Evolutionary conservation across 2,113 vertebrate species (phyloP).

Genomic region (Pelvicachromis taeniatus): DNA sequence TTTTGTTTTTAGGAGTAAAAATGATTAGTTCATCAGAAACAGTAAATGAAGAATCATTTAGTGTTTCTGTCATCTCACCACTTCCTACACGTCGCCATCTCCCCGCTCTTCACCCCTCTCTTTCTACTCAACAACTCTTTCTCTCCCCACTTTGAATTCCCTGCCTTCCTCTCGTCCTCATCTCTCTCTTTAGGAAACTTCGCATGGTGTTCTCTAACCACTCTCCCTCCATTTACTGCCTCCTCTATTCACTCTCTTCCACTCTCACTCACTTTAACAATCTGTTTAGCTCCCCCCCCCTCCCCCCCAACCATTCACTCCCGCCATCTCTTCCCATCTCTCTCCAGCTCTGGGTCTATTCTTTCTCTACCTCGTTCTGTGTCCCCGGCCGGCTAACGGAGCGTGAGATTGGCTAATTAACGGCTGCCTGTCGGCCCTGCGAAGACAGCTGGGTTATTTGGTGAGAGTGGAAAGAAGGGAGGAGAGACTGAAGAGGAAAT

Average conservation of each 20-base stretch:
- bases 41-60: not conserved
- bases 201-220: slow-evolving; percentile 26
- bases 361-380: slow-evolving; percentile 55
- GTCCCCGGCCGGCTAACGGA: slow-evolving; percentile 64
- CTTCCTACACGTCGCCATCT: not conserved
- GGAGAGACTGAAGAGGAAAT: not conserved
- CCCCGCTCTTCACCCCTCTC: not conserved
- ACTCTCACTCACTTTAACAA: slow-evolving; percentile 44
- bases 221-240: slow-evolving; percentile 33
- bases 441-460: slow-evolving; percentile 71
- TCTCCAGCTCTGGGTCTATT: slow-evolving; percentile 39
- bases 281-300: slow-evolving; percentile 27
- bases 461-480: slow-evolving; percentile 26
- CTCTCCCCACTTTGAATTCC: slow-evolving; percentile 3
- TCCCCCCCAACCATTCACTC: not conserved
- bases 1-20: not conserved
- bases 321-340: not conserved
- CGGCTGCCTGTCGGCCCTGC: slow-evolving; percentile 64
- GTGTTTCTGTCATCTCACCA: not conserved
- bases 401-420: slow-evolving; percentile 74
- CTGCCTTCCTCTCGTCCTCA: not conserved
- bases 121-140: not conserved
- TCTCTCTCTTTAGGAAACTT: slow-evolving; percentile 35
- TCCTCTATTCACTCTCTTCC: slow-evolving; percentile 46
- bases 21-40: not conserved